Base-by-base conservation (phyloP, 1,140 invertebrate species). In the Stratiolaelaps scimitus region DNA sequence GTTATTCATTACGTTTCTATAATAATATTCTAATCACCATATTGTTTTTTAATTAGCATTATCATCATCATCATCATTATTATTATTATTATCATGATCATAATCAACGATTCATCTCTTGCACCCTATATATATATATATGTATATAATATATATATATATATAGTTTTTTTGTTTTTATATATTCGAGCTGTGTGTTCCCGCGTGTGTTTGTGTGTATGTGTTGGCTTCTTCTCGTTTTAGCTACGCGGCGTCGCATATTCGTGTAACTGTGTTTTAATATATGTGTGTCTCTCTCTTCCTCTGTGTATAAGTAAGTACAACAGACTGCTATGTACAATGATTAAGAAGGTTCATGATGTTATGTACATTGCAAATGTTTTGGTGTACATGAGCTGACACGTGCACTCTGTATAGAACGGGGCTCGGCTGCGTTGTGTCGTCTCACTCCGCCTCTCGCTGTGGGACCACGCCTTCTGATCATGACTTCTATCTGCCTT, bases 301-400 rank as follows among this genome's bases (percentile, higher is more conserved):
- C 47, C 4, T 15, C 23, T 60, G 26, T 40, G 10, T 40, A 10
- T 40, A 6, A 6, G 34, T 40, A 40, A 40, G 34, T 34, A 60
- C 26, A 29, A 60, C 53, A 60, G 34, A 34, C 53, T 60, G 17
- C 53, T 60, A 26, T 29, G 53, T 60, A 60, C 53, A 60, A 23
- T 60, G 53, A 26, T 60, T 60, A 17, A 60, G 53, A 60, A 26
- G 26, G 34, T 60, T 15, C 10, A 60, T 60, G 53, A 26, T 60
- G 53, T 34, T 60, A 60, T 60, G 17, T 60, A 60, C 53, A 60
- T 23, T 60, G 53, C 53, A 23, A n/a, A 60, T 23, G 53, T 60
- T 60, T 60, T 15, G 19, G 47, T 48, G 34, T 40, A 40, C 34
- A 40, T 40, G 34, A 40, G 34, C 34, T 10, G 34, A 40, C 34